Evolutionary conservation across 2,888 invertebrate genomes (phyloP).

Genomic region (Lepidochitona cinerea): DNA sequence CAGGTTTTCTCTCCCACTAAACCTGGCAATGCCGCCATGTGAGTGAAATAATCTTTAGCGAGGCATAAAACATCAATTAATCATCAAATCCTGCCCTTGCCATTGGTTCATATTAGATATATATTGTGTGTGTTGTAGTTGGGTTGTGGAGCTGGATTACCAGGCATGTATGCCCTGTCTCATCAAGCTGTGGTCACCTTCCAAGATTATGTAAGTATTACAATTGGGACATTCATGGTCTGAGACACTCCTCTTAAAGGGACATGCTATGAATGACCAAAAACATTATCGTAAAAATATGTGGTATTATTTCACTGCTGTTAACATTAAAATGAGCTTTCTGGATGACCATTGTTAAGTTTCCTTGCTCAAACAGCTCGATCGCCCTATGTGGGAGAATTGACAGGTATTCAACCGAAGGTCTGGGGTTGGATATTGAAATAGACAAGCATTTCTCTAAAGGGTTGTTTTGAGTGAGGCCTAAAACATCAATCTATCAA

Average conservation of each 20-base stretch:
- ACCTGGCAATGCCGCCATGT: neutral
- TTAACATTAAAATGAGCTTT: neutral
- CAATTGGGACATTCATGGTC: no score
- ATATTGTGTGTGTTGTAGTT: slow-evolving; percentile 72
- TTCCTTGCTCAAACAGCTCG: no score
- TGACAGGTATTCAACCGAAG: no score
- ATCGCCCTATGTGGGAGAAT: no score
- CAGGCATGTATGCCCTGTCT: slow-evolving; percentile 84
- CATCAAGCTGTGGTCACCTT: slow-evolving; percentile 83
- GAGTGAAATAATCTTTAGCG: neutral
- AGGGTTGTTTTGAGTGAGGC: no score
- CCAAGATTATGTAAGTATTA: slow-evolving; percentile 90
- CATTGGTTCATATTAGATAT: neutral
- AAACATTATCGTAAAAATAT: no score
- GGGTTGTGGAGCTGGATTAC: slow-evolving; percentile 92
- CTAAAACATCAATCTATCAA: no score
- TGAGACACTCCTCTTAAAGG: no score
- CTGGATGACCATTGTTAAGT: no score
- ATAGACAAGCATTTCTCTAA: no score
- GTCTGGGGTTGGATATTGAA: no score
- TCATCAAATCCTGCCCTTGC: neutral
- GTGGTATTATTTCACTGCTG: neutral
- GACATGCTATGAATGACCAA: no score
- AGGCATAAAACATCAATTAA: neutral
- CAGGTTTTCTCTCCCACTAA: neutral